Evolutionary conservation across 2,888 invertebrate species (phyloP).

Genomic region (Machimus atricapillus): DNA sequence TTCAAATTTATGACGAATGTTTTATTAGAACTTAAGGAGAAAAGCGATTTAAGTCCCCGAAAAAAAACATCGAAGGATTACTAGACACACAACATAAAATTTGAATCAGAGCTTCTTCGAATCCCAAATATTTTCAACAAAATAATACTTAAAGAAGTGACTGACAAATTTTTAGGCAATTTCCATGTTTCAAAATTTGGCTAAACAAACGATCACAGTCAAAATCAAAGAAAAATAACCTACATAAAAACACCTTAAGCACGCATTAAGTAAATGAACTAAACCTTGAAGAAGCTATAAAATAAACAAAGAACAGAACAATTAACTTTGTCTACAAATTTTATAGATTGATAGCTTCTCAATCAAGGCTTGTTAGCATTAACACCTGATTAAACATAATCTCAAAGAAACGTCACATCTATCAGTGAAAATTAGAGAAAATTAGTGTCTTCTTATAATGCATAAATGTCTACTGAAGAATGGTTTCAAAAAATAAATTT

Average conservation of each 20-base stretch:
- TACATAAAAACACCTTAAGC: neutral
- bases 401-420: neutral
- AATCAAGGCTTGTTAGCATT: neutral
- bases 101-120: no score
- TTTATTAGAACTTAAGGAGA: neutral
- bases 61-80: neutral
- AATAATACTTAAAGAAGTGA: no score
- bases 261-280: neutral
- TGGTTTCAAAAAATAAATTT: no score
- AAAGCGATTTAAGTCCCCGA: neutral
- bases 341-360: neutral
- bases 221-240: neutral
- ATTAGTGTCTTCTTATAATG: no score
- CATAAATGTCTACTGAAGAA: no score
- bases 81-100: no score
- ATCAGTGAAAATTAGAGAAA: neutral
- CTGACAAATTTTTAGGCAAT: no score
- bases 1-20: neutral
- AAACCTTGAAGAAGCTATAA: neutral
- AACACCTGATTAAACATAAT: neutral
- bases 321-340: neutral
- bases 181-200: no score
- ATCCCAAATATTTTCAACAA: no score
- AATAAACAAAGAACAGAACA: neutral
- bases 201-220: neutral